A percentile compares a stretch with the other conserved stretches of the same genome.
Evolutionary conservation across 2,113 vertebrate genomes (phyloP).

Genomic region (Myodes glareolus): DNA sequence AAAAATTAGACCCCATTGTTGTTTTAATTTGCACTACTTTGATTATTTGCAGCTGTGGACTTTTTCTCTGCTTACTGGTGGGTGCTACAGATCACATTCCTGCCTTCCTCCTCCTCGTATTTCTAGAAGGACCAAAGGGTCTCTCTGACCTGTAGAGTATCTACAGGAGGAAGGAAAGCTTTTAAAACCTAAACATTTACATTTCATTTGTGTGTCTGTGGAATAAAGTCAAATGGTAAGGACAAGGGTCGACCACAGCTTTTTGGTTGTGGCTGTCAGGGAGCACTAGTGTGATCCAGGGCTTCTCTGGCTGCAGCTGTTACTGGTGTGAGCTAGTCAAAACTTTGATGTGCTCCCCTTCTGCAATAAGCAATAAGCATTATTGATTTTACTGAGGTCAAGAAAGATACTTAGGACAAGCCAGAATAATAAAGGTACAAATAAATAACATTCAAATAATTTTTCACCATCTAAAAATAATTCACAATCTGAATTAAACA

Average conservation of each 20-base stretch:
- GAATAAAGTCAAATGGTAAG: not conserved
- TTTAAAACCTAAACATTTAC: constrained; percentile 39
- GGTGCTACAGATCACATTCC: constrained; percentile 26
- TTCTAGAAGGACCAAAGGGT: not conserved
- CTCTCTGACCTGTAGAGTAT: not conserved
- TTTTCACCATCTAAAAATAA: constrained; percentile 52
- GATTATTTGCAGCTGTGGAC: constrained; percentile 60
- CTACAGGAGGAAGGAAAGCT: not conserved
- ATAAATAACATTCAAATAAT: constrained; percentile 16
- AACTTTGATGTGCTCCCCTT: too few relatives aligned
- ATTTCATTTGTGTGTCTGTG: constrained; percentile 28
- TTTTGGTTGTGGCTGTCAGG: not conserved
- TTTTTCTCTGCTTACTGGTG: constrained; percentile 48
- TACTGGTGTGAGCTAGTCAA: too few relatives aligned
- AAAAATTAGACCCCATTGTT: constrained; percentile 72
- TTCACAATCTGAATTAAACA: constrained; percentile 15
- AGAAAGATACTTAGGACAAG: constrained; percentile 32
- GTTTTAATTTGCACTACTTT: constrained; percentile 76
- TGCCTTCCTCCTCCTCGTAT: not conserved
- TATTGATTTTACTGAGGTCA: not conserved
- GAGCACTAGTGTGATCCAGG: fast-evolving
- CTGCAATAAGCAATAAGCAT: too few relatives aligned
- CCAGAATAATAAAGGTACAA: constrained; percentile 20
- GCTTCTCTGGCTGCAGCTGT: not conserved
- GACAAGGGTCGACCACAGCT: not conserved